Evolutionary conservation across 2,113 vertebrate genomes (phyloP).

Genomic region (Nothoprocta pentlandii): DNA sequence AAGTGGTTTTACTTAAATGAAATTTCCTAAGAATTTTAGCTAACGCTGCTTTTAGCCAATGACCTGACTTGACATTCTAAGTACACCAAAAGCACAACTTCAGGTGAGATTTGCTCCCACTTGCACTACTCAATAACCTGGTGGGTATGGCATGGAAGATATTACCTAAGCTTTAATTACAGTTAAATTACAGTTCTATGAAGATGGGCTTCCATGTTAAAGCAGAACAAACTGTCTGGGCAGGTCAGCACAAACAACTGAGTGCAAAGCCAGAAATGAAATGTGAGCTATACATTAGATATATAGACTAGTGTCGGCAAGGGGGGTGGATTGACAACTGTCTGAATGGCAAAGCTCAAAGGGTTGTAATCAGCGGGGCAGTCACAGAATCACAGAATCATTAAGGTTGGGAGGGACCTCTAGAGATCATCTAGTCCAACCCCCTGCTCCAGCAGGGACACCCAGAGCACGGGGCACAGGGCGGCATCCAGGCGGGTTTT

Average conservation of each 20-base stretch:
- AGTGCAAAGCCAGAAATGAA: neutral
- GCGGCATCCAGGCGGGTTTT: too few relatives aligned
- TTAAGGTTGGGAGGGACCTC: too few relatives aligned
- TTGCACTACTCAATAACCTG: neutral
- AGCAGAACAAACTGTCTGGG: neutral
- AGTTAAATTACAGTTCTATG: neutral
- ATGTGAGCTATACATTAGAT: neutral
- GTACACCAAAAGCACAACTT: neutral
- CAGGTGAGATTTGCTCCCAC: neutral
- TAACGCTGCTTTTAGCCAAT: neutral
- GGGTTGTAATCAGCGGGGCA: too few relatives aligned
- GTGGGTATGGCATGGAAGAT: neutral
- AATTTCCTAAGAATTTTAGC: neutral
- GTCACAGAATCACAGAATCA: too few relatives aligned
- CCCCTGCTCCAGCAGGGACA: too few relatives aligned
- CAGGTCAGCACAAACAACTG: neutral
- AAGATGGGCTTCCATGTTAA: neutral
- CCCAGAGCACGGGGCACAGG: too few relatives aligned
- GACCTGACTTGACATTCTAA: neutral
- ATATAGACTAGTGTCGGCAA: too few relatives aligned
- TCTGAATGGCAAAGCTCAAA: too few relatives aligned
- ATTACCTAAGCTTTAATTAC: neutral
- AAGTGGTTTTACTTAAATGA: neutral
- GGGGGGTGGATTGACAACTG: too few relatives aligned
- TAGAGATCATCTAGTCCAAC: too few relatives aligned